Evolutionary conservation across 2,797 vertebrate genomes (phyloP).

Genomic region (Carcharodon carcharias): DNA sequence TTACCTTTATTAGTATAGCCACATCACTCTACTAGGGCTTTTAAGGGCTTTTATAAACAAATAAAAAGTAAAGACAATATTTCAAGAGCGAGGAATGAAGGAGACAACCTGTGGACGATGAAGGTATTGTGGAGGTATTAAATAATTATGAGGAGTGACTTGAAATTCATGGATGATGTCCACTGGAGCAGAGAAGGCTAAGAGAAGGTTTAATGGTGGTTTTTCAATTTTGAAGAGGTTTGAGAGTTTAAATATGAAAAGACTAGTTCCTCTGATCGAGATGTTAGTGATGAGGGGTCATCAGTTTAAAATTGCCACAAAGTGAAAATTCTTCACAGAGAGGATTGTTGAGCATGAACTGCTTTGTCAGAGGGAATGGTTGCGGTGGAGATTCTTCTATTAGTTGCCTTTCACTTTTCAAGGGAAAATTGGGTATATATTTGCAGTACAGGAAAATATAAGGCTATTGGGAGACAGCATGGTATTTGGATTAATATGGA

Average conservation of each 20-base stretch:
- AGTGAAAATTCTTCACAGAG: neutral
- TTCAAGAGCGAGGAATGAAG: neutral
- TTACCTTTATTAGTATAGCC: neutral
- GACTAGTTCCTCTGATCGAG: neutral
- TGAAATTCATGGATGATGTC: neutral
- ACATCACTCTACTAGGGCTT: neutral
- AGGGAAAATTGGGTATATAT: neutral
- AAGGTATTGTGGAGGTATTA: neutral
- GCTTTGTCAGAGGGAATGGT: neutral
- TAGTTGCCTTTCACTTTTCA: neutral
- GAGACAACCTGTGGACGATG: neutral
- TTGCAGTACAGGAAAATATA: neutral
- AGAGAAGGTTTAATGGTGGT: neutral
- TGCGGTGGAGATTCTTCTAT: neutral
- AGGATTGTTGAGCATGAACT: neutral
- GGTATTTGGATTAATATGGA: neutral
- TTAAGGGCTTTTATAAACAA: neutral
- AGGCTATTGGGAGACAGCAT: neutral
- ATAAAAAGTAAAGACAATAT: neutral
- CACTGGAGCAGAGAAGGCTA: neutral
- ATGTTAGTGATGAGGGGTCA: neutral
- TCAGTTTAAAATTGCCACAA: neutral
- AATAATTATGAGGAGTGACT: neutral
- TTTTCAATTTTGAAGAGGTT: neutral
- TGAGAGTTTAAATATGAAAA: neutral